Percentiles rank a stretch among this genome's conserved stretches.
phyloP scores from a whole-genome alignment of 2,113 vertebrate genomes.

The Zootoca vivipara region DNA sequence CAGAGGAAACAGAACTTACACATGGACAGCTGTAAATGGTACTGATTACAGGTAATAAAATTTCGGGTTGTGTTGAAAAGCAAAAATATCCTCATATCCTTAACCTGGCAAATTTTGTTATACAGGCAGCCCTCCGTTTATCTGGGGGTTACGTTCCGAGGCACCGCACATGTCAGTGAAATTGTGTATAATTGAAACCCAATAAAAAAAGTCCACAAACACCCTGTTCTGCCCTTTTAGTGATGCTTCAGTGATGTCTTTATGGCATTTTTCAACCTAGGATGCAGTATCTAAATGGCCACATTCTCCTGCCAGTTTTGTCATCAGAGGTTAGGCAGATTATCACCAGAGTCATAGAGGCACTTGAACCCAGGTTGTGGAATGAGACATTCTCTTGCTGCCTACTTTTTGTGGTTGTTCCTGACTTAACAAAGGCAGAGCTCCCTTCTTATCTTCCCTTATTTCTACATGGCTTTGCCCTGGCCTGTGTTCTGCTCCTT shows the following conservation, averaged over 20 bases:
- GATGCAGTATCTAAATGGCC: neutral
- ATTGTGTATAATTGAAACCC: no score
- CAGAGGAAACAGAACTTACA: constrained; percentile 92
- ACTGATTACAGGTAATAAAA: constrained; percentile 94
- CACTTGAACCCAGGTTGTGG: neutral
- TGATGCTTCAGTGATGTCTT: no score
- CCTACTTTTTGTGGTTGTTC: no score
- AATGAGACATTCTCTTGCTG: neutral
- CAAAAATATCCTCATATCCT: neutral
- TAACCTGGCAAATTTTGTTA: neutral
- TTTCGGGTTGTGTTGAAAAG: neutral
- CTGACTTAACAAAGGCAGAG: neutral
- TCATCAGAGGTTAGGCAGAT: neutral
- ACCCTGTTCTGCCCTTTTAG: no score
- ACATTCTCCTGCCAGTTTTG: neutral
- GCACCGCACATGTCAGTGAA: no score
- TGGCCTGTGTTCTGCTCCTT: no score
- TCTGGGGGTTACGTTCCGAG: no score
- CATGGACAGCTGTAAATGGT: constrained; percentile 94
- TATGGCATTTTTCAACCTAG: no score
- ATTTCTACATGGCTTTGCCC: neutral
- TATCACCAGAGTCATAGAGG: neutral
- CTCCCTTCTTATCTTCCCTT: neutral
- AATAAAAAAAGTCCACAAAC: no score
- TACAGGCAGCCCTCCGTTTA: neutral